Conservation (phyloP, 2,797 vertebrate genomes). For the Cuniculus paca region DNA sequence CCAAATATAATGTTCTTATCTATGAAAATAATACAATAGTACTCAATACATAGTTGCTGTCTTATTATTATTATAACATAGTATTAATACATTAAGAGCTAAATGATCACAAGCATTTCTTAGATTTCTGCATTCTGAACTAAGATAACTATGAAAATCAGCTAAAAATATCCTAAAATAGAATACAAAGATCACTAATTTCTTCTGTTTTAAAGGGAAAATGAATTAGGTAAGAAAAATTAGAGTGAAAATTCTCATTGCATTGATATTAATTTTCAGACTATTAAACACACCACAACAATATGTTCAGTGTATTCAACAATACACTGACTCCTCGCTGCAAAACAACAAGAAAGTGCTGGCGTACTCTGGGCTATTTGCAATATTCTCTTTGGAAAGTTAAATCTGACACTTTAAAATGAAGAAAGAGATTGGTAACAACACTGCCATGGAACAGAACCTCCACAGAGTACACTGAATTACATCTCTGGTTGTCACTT, state of each 20-base stretch:
- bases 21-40: neutral
- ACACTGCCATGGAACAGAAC: neutral
- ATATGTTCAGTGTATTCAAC: too few species aligned
- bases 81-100: neutral
- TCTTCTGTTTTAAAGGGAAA: neutral
- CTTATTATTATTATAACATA: neutral
- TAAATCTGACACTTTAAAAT: neutral
- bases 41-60: neutral
- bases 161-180: neutral
- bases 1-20: neutral
- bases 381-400: neutral
- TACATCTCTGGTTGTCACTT: neutral
- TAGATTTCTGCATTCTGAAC: neutral
- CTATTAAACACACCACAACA: neutral
- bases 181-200: neutral
- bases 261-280: neutral
- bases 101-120: neutral
- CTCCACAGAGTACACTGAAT: neutral
- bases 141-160: slow-evolving; percentile 30
- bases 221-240: neutral
- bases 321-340: neutral
- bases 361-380: neutral
- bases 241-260: neutral
- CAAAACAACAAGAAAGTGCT: neutral
- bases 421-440: neutral